Evolutionary conservation across 2,797 vertebrate species (phyloP).

Genomic region (Ptychobarbus kaznakovi): DNA sequence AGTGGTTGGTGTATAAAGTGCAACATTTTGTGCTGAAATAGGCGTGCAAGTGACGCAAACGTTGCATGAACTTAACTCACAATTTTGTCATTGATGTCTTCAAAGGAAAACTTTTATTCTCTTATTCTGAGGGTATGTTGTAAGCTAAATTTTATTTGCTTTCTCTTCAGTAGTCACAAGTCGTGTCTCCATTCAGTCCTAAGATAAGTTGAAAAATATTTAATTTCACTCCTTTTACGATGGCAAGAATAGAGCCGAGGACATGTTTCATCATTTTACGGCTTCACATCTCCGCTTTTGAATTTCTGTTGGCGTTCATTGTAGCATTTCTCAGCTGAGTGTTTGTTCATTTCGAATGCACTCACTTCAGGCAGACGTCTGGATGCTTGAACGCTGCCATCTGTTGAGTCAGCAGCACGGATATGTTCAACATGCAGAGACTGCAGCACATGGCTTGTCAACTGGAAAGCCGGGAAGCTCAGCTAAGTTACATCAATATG

Average conservation of each 20-base stretch:
- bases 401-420: conserved; percentile 70
- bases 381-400: conserved; percentile 66
- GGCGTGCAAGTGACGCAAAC: not conserved
- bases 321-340: conserved; percentile 63
- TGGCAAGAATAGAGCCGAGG: conserved; percentile 20
- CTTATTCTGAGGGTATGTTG: not conserved
- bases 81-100: not conserved
- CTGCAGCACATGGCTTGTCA: conserved; percentile 46
- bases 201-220: conserved; percentile 15
- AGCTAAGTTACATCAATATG: conserved; percentile 40
- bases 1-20: not conserved
- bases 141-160: conserved; percentile 13
- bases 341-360: conserved; percentile 68
- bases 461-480: conserved; percentile 46
- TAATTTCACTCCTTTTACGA: conserved; percentile 35
- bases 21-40: not conserved
- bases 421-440: conserved; percentile 63
- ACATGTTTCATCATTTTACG: conserved; percentile 36
- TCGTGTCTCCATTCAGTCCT: not conserved
- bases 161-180: conserved; percentile 17
- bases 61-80: not conserved
- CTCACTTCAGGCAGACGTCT: conserved; percentile 63
- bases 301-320: conserved; percentile 63
- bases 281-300: conserved; percentile 14
- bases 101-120: conserved; percentile 2